A percentile compares a stretch with the other conserved stretches of the same genome.
These are phyloP conservation scores for Zapornia atra DNA, from an alignment of 2,113 vertebrate species.

Conservation along the genomic window DNA sequence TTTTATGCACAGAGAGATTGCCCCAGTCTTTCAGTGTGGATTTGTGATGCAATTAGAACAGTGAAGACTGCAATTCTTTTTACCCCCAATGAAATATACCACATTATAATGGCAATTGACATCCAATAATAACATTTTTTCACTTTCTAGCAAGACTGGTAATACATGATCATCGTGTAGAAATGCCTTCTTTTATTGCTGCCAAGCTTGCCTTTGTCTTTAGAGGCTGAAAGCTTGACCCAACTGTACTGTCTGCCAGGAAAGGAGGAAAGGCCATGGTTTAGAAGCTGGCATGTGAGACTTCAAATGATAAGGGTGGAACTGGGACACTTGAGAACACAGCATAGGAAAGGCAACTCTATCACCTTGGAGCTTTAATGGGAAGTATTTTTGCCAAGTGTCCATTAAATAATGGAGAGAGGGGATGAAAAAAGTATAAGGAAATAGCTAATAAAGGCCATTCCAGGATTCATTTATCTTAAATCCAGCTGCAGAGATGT, in stretches of 20 bases:
- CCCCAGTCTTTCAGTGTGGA: neutral
- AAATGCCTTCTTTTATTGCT: neutral
- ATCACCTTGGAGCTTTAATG: neutral
- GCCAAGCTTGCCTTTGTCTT: neutral
- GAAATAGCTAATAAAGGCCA: neutral
- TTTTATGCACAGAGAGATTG: neutral
- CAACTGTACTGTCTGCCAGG: neutral
- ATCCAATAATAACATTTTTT: neutral
- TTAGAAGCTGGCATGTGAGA: neutral
- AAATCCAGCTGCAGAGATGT: neutral
- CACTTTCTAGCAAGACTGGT: neutral
- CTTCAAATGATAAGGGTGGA: neutral
- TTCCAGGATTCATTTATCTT: neutral
- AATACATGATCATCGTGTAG: neutral
- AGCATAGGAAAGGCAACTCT: neutral
- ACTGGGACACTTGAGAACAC: neutral
- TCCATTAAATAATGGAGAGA: neutral
- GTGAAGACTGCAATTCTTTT: neutral
- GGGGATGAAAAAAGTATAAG: neutral
- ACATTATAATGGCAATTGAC: neutral
- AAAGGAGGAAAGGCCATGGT: neutral
- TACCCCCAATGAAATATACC: neutral
- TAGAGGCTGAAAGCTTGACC: neutral
- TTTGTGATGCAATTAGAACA: neutral
- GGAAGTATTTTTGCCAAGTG: neutral